These are phyloP conservation scores for Trachelus troglodyta DNA, from an alignment of 2,888 invertebrate genomes.

Conservation along the genomic window DNA sequence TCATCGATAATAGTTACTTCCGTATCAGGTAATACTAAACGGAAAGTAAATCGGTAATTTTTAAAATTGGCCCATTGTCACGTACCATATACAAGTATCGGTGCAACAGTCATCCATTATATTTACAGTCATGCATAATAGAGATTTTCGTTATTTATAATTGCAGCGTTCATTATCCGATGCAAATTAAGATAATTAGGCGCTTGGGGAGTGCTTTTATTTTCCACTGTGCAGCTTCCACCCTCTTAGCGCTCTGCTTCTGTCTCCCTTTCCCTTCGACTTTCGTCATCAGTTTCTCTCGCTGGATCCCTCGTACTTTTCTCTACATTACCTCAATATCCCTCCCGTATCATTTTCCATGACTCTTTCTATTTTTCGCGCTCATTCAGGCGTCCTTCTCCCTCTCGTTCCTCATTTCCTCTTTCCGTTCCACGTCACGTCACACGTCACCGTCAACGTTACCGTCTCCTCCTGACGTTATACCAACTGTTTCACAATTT, in stretches of 20 bases:
- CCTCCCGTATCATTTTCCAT: conserved; percentile 11
- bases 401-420: conserved; percentile 8
- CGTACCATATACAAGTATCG: not conserved
- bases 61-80: not conserved
- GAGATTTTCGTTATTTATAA: conserved; percentile 35
- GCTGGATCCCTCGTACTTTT: not conserved
- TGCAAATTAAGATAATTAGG: conserved; percentile 50
- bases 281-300: conserved; percentile 11
- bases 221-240: conserved; percentile 25
- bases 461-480: not conserved
- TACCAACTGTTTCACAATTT: not conserved
- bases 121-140: conserved; percentile 10
- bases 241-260: conserved; percentile 9
- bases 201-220: conserved; percentile 39
- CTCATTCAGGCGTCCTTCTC: conserved; percentile 5
- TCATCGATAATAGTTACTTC: not conserved
- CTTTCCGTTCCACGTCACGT: conserved; percentile 10
- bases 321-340: not conserved
- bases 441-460: not conserved
- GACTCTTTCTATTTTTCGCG: conserved; percentile 9
- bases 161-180: conserved; percentile 45
- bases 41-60: not conserved
- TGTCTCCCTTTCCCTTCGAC: not conserved
- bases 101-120: not conserved
- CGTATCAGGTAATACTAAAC: not conserved